These are phyloP conservation scores for Batillaria attramentaria DNA, from an alignment of 1,140 invertebrate species.

Conservation along the genomic window DNA sequence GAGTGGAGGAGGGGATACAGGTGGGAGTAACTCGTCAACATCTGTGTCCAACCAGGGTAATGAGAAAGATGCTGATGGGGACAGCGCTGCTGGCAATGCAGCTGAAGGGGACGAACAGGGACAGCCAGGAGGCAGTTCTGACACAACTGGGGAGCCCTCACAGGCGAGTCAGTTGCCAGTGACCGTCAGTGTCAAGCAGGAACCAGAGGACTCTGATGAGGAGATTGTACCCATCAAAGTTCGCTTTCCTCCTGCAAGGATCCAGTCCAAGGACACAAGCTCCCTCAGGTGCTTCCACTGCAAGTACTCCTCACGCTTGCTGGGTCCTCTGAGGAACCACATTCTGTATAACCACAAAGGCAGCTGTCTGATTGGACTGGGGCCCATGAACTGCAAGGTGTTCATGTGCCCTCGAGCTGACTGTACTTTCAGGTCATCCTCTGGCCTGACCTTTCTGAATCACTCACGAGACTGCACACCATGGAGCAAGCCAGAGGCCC, in stretches of 20 bases:
- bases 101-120: background rate
- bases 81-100: background rate
- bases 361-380: constrained; percentile 55
- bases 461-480: constrained; percentile 61
- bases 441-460: constrained; percentile 49
- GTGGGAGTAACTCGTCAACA: constrained; percentile 6
- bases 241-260: constrained; percentile 1
- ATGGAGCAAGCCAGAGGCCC: constrained; percentile 47
- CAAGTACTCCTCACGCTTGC: constrained; percentile 48
- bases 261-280: constrained; percentile 13
- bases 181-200: constrained; percentile 42
- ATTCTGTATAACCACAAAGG: constrained; percentile 52
- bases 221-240: constrained; percentile 19
- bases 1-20: background rate
- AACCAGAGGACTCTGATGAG: constrained; percentile 44
- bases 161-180: background rate
- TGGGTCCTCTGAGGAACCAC: constrained; percentile 42
- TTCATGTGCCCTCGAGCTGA: constrained; percentile 61
- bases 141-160: background rate
- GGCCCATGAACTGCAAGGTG: constrained; percentile 53
- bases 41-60: background rate
- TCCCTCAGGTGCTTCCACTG: constrained; percentile 63
- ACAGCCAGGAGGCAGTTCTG: background rate
- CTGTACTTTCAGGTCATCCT: constrained; percentile 60
- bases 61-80: constrained; percentile 35